Evolutionary conservation across 23 tunicate genomes (phyloP).

Genomic region (Oikopleura dioica): DNA sequence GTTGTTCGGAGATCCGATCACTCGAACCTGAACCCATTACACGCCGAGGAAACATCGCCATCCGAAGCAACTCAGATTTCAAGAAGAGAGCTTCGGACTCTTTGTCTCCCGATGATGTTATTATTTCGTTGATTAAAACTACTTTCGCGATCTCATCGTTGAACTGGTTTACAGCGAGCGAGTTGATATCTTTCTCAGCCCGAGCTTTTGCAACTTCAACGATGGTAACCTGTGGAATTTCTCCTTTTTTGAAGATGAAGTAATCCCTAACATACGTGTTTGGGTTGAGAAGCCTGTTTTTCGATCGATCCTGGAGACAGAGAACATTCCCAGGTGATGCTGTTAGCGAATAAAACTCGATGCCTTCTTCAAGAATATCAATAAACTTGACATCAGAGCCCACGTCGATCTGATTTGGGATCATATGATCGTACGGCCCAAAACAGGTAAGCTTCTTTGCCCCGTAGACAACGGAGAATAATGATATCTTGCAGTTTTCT

Average conservation of each 20-base stretch:
- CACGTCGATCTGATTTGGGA: constrained; percentile 1
- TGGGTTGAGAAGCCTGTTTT: background rate
- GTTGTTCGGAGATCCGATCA: background rate
- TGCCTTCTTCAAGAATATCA: background rate
- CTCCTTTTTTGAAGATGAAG: background rate
- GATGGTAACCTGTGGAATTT: background rate
- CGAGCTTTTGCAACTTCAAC: background rate
- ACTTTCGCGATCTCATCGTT: background rate
- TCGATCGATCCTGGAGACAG: background rate
- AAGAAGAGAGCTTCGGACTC: background rate
- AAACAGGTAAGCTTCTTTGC: constrained; percentile 2
- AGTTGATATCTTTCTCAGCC: background rate
- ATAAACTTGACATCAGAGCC: background rate
- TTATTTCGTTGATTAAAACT: background rate
- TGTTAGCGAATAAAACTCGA: background rate
- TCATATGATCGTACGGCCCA: constrained; percentile 1
- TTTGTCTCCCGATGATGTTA: background rate
- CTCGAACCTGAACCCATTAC: background rate
- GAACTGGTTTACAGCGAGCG: background rate
- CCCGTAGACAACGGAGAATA: background rate
- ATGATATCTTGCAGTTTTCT: background rate
- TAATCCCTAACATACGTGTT: background rate
- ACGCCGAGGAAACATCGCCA: background rate
- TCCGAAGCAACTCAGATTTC: background rate
- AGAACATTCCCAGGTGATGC: background rate